phyloP scores from a whole-genome alignment of 2,888 invertebrate species.

The Halocaridina rubra region DNA sequence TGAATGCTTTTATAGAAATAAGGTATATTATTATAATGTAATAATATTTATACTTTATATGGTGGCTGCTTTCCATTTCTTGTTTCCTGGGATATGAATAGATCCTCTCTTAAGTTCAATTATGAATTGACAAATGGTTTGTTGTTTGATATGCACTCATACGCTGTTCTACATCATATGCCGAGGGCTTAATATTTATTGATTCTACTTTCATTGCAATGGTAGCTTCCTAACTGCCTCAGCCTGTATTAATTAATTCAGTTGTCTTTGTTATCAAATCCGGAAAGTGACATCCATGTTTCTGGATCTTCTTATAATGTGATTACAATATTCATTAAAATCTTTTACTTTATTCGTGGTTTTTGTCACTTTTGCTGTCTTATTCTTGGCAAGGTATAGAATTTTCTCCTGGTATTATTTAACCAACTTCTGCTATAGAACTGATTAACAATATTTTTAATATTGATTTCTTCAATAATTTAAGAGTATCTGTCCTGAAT shows the following conservation, averaged over 20 bases:
- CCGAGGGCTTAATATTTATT: neutral
- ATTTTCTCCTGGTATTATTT: neutral
- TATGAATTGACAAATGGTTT: neutral
- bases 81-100: constrained; percentile 47
- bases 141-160: neutral
- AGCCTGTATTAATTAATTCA: too few species aligned
- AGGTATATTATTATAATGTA: neutral
- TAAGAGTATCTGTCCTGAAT: too few species aligned
- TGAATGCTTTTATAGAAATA: neutral
- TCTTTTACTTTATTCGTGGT: neutral
- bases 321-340: neutral
- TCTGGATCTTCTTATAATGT: too few species aligned
- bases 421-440: neutral
- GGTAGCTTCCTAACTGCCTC: neutral
- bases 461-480: too few species aligned
- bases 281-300: too few species aligned
- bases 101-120: neutral
- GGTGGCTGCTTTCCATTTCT: constrained; percentile 62
- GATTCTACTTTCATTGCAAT: neutral
- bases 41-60: constrained; percentile 42
- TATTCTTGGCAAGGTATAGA: neutral
- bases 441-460: neutral
- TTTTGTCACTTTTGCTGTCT: neutral
- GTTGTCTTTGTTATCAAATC: too few species aligned
- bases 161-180: neutral